Base-by-base conservation (phyloP, 1,140 invertebrate species). In the Heliconius eleuchia region DNA sequence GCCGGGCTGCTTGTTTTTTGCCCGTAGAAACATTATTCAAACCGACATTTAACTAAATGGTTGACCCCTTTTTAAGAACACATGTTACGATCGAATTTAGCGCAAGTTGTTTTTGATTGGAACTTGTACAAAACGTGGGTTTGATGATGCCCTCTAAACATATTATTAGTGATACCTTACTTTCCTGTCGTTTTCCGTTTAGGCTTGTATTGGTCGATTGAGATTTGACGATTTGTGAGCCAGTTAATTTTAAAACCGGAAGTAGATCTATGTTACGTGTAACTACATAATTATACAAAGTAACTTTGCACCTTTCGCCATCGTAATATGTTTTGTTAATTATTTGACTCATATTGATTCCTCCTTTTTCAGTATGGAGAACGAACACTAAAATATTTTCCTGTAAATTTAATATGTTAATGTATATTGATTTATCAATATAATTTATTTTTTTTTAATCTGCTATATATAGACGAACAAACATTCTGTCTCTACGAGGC, bases 11-110 rank as follows among this genome's bases (percentile, higher is more conserved):
- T 82, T 66, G 77, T 78, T 78, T 78, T 85, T 83, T 76, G 30
- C 60, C 39, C 76, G 75, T 79, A 82, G 80, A 78, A 83, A 84
- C 81, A 82, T 83, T 86, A 80, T 83, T 82, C 70, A 52, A 77
- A 71, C 66, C 27, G 70, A 77, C 66, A 81, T 72, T 72, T 72
- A 72, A 72, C 71, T 72, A 72, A 72, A 72, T 37, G 71, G 71
- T 52, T 72, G 60, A 66, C 60, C 60, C 60, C 23, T 66, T 66
- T 66, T 30, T 66, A 30, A 66, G 60, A 30, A 30, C 60, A 66
- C 27, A 66, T 66, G 60, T 66, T 66, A 66, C 60, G 27, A 66
- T 66, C 60, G 60, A 66, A 66, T 27, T 66, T 66, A 30, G 60
- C 60, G 13, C 60, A 66, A 66, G 60, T 66, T 66, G 60, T 66